These are phyloP conservation scores for Dermochelys coriacea DNA, from an alignment of 2,797 vertebrate species.

Conservation along the genomic window DNA sequence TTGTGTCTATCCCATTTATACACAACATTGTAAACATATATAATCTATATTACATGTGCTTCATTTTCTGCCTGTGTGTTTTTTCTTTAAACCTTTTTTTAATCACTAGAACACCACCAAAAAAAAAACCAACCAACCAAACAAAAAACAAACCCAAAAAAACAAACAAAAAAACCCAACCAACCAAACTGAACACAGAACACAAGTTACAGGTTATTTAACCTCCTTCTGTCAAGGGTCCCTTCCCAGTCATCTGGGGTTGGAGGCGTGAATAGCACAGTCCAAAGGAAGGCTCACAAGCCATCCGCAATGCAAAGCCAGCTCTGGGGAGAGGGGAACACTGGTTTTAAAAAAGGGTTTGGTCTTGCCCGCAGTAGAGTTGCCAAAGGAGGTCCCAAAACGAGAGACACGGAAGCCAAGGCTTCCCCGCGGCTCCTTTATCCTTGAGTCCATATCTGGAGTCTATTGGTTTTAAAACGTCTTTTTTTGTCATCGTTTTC, in stretches of 20 bases:
- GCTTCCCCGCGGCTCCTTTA: slow-evolving; percentile 59
- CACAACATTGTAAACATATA: slow-evolving; percentile 99
- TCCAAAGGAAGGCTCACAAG: slow-evolving; percentile 58
- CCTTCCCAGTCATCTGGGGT: slow-evolving; percentile 66
- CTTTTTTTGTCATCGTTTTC: slow-evolving; percentile 52
- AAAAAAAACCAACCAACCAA: slow-evolving; percentile 67
- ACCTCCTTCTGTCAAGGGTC: slow-evolving; percentile 69
- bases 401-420: slow-evolving; percentile 32
- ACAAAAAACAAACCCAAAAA: slow-evolving; percentile 60
- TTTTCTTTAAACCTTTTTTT: slow-evolving; percentile 78
- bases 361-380: slow-evolving; percentile 56
- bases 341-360: slow-evolving; percentile 72
- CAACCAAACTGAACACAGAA: slow-evolving; percentile 65
- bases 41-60: slow-evolving; percentile 99
- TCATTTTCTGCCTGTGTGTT: slow-evolving; percentile 86
- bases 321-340: slow-evolving; percentile 66
- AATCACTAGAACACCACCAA: slow-evolving; percentile 92
- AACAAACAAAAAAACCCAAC: slow-evolving; percentile 67
- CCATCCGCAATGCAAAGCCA: slow-evolving; percentile 61
- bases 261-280: slow-evolving; percentile 53
- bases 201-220: slow-evolving; percentile 75
- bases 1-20: slow-evolving; percentile 97
- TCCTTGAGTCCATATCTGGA: slow-evolving; percentile 66
- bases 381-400: slow-evolving; percentile 59
- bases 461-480: slow-evolving; percentile 69